Base-by-base conservation (phyloP, 2,888 invertebrate species). In the Aleiodes alternator region DNA sequence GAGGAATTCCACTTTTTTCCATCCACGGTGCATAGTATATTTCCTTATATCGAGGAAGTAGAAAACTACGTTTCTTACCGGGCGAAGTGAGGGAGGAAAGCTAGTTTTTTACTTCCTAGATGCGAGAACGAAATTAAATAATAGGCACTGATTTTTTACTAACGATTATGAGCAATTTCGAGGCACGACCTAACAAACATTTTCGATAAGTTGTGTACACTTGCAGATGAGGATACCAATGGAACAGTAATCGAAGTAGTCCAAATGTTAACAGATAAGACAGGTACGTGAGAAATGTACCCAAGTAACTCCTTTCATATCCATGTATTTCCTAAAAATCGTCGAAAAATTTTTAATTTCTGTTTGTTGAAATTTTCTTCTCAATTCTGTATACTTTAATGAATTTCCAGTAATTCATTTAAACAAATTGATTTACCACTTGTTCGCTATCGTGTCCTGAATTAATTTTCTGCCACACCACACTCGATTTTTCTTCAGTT, bases 221-320 rank as follows among this genome's bases (percentile, higher is more conserved):
- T 85, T 91, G 88, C 84, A 92, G 90, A 61, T 91, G 90, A 1
- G 92, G 92, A 85, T 91, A 91, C 93, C 93, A 93, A 83, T 93
- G 92, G 85, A 92, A 92, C 70, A 93, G 87, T 50, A 93, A 89
- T 29, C 93, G 89, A 59, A 93, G 85, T 51, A 92, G 84, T 14
- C 93, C 93, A 9, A 90, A 82, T 1, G 92, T 92, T 64, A 92
- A 81, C 38, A 92, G 77, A 68, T 91, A 91, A n/a, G 89, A 87
- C 6, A 91, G 66, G 88, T 91, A 92, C 48, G 89, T 90, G 34
- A 90, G 43, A 64, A 86, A 78, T 43, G 88, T 87, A 71, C 85
- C 84, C 4, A 84, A 68, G 8, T 80, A 77, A 79, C 88, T 90
- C 73, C 86, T 86, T 75, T 89, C 87, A 84, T 91, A 93, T 7